Evolutionary conservation across 2,797 vertebrate genomes (phyloP), one percentile per base, ranked within the genome.

Genomic region (Microtus obscurus): DNA sequence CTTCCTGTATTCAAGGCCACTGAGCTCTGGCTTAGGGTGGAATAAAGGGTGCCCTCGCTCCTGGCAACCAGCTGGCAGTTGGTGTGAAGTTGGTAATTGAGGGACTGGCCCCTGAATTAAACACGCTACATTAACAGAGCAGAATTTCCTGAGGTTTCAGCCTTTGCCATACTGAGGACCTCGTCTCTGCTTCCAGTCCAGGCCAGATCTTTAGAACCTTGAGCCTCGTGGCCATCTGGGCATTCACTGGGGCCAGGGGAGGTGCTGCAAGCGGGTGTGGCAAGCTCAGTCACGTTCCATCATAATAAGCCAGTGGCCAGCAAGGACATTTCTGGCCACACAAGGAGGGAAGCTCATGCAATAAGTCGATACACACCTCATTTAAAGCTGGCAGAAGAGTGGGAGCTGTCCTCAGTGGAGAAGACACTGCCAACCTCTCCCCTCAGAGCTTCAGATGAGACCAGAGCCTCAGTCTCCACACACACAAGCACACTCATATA

Each of bases 51-150:
- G 45, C 12, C 29, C 94, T 65, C 0, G 8, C 43, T n/a, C 79
- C 76, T 34, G 69, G 90, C 74, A 40, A 56, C 83, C 2, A 0
- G 79, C 0, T 59, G 79, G 93, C 0, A 1, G 76, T 17, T 63
- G 69, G 94, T 7, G 0, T 91, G 88, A 89, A 94, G 67, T n/a
- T n/a, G n/a, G n/a, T n/a, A n/a, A n/a, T n/a, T n/a, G 93, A 97
- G 83, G 86, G 71, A 87, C 77, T 77, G 82, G 94, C 67, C 90
- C 81, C 16, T 51, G 31, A 93, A 95, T 95, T 95, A 91, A 94
- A 96, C 19, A 91, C 88, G 86, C 86, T 45, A 67, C 94, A 81
- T 95, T 92, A 96, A 94, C 95, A 93, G 94, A 96, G 93, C 9
- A 1, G 97, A 95, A 95, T 96, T 90, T 94, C 96, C 96, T 73